phyloP scores from a whole-genome alignment of 2,888 invertebrate genomes.

The Rapana venosa region DNA sequence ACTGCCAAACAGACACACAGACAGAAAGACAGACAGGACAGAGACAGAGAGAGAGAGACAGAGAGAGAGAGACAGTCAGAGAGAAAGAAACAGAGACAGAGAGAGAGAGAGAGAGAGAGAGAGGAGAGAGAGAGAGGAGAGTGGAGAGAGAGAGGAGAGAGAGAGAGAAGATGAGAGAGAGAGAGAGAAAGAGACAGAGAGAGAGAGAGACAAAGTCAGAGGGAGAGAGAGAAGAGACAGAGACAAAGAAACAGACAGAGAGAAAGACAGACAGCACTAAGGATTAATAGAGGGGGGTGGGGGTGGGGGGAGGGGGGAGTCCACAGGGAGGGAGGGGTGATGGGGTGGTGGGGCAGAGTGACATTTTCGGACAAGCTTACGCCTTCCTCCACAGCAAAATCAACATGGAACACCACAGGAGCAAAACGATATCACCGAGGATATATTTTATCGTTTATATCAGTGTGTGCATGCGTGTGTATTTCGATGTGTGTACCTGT shows the following conservation, averaged over 20 bases:
- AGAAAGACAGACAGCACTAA: neutral
- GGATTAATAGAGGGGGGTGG: neutral
- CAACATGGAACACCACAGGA: too few relatives aligned
- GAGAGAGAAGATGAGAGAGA: neutral
- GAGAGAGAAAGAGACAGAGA: slow-evolving; percentile 4
- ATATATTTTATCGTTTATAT: neutral
- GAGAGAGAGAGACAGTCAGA: neutral
- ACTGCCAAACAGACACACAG: too few relatives aligned
- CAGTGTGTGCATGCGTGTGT: neutral
- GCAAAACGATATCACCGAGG: too few relatives aligned
- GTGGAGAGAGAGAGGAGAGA: neutral
- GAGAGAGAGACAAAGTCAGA: slow-evolving; percentile 1
- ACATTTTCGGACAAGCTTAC: neutral
- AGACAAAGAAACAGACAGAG: neutral
- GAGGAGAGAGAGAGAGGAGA: neutral
- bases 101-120: neutral
- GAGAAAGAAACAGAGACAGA: neutral
- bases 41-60: slow-evolving; percentile 31
- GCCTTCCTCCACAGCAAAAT: too few relatives aligned
- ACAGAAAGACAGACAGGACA: neutral
- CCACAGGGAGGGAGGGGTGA: neutral
- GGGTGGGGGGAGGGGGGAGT: neutral
- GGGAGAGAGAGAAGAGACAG: neutral
- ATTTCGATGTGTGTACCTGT: neutral
- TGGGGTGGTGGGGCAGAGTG: neutral